Base-by-base conservation (phyloP, 2,113 vertebrate species). In the Prionailurus bengalensis region DNA sequence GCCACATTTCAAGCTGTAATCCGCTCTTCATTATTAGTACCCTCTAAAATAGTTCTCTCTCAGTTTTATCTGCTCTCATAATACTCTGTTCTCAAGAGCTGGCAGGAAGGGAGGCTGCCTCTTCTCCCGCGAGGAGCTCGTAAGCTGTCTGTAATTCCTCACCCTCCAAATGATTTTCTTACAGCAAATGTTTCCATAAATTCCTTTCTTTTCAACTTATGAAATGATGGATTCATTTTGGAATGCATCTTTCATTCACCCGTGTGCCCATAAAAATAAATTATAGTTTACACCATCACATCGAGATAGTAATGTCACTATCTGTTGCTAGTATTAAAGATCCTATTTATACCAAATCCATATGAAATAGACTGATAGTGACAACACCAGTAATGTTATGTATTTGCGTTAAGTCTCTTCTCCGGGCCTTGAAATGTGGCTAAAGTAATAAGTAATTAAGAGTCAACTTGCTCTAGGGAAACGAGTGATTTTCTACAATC, bases 21-120 rank as follows among this genome's bases (percentile, higher is more conserved):
- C 29, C 31, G 48, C 29, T 93, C 76, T 93, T 95, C 36, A 94
- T 96, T 73, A 86, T 93, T 86, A 89, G 89, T 39, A 42, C 10
- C 36, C 12, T 27, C 42, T 82, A 70, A 83, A 79, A 55, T 81
- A 51, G 36, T 68, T 86, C 86, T 76, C 53, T 45, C 70, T 68
- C 71, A 2, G 15, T 39, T 86, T 92, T 82, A 76, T 89, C 58
- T 86, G 86, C 65, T 93, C 51, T 73, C n/a, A 3, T 31, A 79
- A 53, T 36, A 6, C 66, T 48, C 39, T 12, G 0, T 68, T 86
- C 53, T 92, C 36, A 11, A 45, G 36, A 33, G 45, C 4, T 71
- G 70, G 42, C 39, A 15, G 14, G 23, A 13, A 74, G 5, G 53
- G 58, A 9, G 29, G 42, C 0, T 0, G 0, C 31, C 45, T 42